A percentile compares a stretch with the other conserved stretches of the same genome.
These are phyloP conservation scores for Exaiptasia diaphana DNA, from an alignment of 64 coral and sea anemone genomes.

Conservation along the genomic window DNA sequence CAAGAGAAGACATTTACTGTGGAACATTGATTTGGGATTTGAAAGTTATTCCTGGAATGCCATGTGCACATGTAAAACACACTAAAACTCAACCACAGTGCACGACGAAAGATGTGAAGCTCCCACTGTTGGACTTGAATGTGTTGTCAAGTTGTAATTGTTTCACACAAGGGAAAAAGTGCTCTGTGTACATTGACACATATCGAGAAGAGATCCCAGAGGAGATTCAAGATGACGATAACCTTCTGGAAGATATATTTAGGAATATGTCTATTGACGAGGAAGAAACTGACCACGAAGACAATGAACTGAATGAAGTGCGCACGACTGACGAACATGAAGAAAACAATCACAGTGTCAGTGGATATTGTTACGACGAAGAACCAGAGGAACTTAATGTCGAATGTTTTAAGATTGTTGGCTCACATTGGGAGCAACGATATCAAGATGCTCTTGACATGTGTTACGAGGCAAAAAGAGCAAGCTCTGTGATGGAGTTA, in stretches of 20 bases:
- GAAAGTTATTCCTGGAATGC: neutral
- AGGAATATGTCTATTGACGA: too few relatives aligned
- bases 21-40: neutral
- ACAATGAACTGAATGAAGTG: neutral
- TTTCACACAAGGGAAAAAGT: neutral
- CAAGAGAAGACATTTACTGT: neutral
- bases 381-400: neutral
- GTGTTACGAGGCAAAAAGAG: neutral
- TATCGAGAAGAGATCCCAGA: neutral
- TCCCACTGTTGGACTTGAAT: neutral
- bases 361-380: neutral
- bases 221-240: too few relatives aligned
- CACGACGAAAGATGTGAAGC: neutral
- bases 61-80: neutral
- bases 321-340: neutral
- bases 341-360: neutral
- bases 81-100: neutral
- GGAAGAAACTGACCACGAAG: neutral
- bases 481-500: neutral
- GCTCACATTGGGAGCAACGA: neutral
- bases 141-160: neutral
- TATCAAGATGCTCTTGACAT: conserved; percentile 38
- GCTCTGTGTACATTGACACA: neutral
- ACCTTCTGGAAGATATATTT: too few relatives aligned
- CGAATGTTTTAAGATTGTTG: conserved; percentile 36